A percentile compares a stretch with the other conserved stretches of the same genome.
Evolutionary conservation across 2,888 invertebrate genomes (phyloP).

Genomic region (Orthosia gothica): DNA sequence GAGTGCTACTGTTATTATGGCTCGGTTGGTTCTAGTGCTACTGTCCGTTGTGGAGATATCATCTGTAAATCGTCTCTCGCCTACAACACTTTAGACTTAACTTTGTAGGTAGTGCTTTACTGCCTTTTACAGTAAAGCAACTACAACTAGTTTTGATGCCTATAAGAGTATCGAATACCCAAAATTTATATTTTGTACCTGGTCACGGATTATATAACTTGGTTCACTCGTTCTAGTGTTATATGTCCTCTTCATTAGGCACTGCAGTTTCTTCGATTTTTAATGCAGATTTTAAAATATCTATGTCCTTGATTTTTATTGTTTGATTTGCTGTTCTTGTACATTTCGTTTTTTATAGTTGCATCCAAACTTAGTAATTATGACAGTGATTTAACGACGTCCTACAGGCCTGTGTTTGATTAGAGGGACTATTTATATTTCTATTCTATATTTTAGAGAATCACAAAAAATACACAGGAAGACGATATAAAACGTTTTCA

Average conservation of each 20-base stretch:
- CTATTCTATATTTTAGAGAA: too few relatives aligned
- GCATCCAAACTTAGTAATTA: background rate
- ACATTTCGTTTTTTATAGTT: background rate
- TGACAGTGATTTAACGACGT: background rate
- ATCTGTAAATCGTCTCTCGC: conserved; percentile 12
- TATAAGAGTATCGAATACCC: background rate
- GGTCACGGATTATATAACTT: background rate
- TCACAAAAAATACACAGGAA: background rate
- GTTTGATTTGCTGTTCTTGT: too few relatives aligned
- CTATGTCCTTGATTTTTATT: too few relatives aligned
- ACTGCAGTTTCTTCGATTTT: background rate
- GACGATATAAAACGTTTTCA: background rate
- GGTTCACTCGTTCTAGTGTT: background rate
- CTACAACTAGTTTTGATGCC: too few relatives aligned
- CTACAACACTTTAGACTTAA: background rate
- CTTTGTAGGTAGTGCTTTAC: background rate
- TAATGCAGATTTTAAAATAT: too few relatives aligned
- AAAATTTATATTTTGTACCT: background rate
- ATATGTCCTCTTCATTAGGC: background rate
- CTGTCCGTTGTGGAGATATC: conserved; percentile 4
- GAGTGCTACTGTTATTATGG: conserved; percentile 23
- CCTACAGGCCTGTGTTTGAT: too few relatives aligned
- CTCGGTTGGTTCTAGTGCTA: background rate
- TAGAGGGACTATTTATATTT: too few relatives aligned
- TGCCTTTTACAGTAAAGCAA: background rate